Percentiles rank a stretch among this genome's conserved stretches.
Conservation (phyloP, 2,113 vertebrate genomes). For the Triplophysa rosa region DNA sequence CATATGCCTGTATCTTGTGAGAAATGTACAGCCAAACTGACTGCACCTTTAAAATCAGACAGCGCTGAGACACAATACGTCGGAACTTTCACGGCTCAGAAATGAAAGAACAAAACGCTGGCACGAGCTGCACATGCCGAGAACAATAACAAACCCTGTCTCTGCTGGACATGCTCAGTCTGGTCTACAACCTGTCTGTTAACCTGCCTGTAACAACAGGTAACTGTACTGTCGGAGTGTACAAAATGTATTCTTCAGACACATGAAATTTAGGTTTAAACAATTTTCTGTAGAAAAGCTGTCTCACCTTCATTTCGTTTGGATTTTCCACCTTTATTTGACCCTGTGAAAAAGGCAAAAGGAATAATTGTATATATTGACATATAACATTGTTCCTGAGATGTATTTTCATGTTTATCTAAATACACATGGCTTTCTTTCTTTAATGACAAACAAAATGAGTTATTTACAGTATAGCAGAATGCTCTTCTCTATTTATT, state of each 20-base stretch:
- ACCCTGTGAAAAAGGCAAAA: slow-evolving; percentile 74
- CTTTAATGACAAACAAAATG: too few species aligned
- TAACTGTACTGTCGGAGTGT: not conserved
- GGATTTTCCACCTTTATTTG: slow-evolving; percentile 86
- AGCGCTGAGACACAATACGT: not conserved
- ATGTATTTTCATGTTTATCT: too few species aligned
- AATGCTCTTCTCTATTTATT: too few species aligned
- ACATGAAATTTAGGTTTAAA: not conserved
- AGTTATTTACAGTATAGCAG: too few species aligned
- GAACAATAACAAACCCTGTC: slow-evolving; percentile 8
- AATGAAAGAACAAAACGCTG: slow-evolving; percentile 5
- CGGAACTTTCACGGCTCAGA: not conserved
- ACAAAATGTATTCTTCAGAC: not conserved
- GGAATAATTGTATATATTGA: not conserved
- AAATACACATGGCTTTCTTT: too few species aligned
- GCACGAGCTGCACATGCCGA: not conserved
- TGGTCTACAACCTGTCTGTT: not conserved
- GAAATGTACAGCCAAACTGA: not conserved
- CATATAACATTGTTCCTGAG: too few species aligned
- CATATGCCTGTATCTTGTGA: not conserved
- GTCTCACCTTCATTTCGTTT: slow-evolving; percentile 84
- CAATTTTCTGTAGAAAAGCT: not conserved
- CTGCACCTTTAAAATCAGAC: not conserved
- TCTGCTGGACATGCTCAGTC: slow-evolving; percentile 42
- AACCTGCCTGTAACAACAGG: slow-evolving; percentile 29